These are phyloP conservation scores for Cebus imitator DNA, from an alignment of 2,113 vertebrate genomes.

Conservation along the genomic window DNA sequence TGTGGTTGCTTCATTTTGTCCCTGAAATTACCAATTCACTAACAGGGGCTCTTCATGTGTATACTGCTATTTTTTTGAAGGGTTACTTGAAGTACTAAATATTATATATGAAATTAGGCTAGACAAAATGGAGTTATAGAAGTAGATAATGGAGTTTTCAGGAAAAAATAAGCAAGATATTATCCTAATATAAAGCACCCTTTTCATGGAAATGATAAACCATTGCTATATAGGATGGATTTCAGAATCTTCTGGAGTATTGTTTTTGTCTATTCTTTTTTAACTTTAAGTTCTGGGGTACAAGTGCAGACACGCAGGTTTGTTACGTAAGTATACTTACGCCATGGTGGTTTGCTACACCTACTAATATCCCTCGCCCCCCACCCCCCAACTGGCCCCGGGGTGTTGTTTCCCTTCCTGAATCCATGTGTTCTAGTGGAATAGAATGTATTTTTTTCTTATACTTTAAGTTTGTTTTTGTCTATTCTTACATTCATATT, in stretches of 20 bases:
- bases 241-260: background rate
- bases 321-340: no score
- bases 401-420: no score
- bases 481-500: background rate
- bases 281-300: no score
- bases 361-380: no score
- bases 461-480: background rate
- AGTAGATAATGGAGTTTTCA: background rate
- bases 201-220: background rate
- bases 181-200: background rate
- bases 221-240: background rate
- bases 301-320: no score
- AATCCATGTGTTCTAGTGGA: no score
- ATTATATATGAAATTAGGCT: background rate
- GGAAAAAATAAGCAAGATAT: constrained; percentile 16
- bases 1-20: background rate
- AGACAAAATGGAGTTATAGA: background rate
- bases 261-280: background rate
- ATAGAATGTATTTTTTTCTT: no score
- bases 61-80: background rate
- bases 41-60: background rate
- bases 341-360: no score
- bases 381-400: no score
- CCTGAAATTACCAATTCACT: background rate
- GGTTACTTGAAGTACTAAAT: background rate